Conservation (phyloP, 2,888 invertebrate species). For the Protula sp. region DNA sequence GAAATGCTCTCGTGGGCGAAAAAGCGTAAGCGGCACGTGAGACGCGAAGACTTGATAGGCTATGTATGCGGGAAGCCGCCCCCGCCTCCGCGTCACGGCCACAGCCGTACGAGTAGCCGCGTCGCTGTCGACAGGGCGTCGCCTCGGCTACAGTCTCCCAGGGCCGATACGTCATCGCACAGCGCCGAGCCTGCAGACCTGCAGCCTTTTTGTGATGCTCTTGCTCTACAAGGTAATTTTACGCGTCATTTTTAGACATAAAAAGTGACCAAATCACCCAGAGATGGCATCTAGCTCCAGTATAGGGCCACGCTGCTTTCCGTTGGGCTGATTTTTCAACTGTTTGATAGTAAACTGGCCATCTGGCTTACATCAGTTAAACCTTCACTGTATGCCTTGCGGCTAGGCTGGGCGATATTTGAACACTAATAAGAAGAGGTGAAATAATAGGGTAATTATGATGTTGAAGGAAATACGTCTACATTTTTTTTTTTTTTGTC, state of each 20-base stretch:
- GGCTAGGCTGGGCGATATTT: too few species aligned
- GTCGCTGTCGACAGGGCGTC: slow-evolving; percentile 27
- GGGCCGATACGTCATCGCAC: slow-evolving; percentile 9
- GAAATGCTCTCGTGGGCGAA: slow-evolving; percentile 73
- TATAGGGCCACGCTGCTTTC: too few species aligned
- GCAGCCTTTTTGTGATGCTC: slow-evolving; percentile 70
- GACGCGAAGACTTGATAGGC: slow-evolving; percentile 70
- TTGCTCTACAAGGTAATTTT: slow-evolving; percentile 62
- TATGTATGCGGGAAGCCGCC: slow-evolving; percentile 66
- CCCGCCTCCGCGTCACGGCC: slow-evolving; percentile 57
- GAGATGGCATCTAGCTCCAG: too few species aligned
- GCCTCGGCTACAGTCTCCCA: slow-evolving; percentile 25
- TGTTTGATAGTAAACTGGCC: too few species aligned
- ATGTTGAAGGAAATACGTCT: too few species aligned
- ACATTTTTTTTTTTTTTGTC: slow-evolving; percentile 3
- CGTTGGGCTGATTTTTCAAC: too few species aligned
- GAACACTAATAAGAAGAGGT: too few species aligned
- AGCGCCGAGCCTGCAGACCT: slow-evolving; percentile 59
- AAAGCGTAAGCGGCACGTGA: slow-evolving; percentile 63
- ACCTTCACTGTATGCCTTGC: too few species aligned
- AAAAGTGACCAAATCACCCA: too few species aligned
- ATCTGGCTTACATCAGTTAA: too few species aligned
- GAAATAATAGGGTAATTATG: too few species aligned
- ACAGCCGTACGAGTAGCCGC: slow-evolving; percentile 13
- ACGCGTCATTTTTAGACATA: too few species aligned